Percentiles rank a stretch among this genome's conserved stretches.
phyloP scores from a whole-genome alignment of 1,140 invertebrate genomes.

The Trachelipus rathkii region DNA sequence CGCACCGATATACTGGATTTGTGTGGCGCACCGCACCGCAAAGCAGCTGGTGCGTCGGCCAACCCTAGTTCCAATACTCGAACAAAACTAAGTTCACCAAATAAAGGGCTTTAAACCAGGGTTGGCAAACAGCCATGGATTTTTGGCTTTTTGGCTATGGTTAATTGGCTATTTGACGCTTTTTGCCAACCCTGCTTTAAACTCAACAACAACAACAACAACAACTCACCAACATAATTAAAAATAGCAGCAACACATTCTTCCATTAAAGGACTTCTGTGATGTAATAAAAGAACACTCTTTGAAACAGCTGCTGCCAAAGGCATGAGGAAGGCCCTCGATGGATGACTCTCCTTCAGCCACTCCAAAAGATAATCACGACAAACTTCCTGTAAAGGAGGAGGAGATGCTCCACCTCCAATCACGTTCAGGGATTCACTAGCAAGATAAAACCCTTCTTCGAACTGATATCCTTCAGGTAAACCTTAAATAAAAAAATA shows the following conservation, averaged over 20 bases:
- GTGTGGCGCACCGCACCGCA: no score
- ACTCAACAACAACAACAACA: no score
- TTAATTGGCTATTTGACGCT: no score
- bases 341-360: constrained; percentile 54
- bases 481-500: constrained; percentile 50
- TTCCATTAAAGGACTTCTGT: constrained; percentile 34
- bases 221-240: constrained; percentile 22
- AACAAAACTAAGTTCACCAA: no score
- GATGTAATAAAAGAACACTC: constrained; percentile 49
- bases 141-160: no score
- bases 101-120: no score
- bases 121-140: no score
- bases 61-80: no score
- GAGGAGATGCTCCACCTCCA: constrained; percentile 50
- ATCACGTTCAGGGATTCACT: constrained; percentile 54
- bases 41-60: no score
- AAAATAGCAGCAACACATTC: constrained; percentile 28
- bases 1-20: no score
- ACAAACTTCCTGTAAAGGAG: constrained; percentile 42
- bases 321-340: constrained; percentile 52
- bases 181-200: no score
- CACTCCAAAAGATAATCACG: constrained; percentile 47
- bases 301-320: constrained; percentile 53
- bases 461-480: constrained; percentile 54
- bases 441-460: constrained; percentile 54